Evolutionary conservation across 2,113 vertebrate genomes (phyloP).

Genomic region (Petaurus breviceps): DNA sequence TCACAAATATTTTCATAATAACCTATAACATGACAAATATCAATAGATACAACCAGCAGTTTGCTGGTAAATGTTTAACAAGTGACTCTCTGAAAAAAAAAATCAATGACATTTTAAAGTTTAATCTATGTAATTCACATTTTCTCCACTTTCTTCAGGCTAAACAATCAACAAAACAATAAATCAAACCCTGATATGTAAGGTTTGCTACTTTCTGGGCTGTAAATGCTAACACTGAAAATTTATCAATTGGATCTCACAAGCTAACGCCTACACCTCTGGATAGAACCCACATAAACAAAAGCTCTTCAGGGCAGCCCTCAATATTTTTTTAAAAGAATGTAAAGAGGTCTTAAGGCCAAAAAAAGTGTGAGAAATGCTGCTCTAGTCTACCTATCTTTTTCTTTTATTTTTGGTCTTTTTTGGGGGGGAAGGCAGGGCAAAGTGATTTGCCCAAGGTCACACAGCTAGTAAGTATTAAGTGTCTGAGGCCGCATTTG

Average conservation of each 20-base stretch:
- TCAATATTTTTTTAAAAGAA: neutral
- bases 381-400: neutral
- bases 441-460: too few relatives aligned
- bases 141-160: neutral
- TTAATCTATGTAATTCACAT: neutral
- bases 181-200: neutral
- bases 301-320: neutral
- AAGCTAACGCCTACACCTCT: neutral
- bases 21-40: neutral
- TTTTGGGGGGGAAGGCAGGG: too few relatives aligned
- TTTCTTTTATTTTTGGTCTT: too few relatives aligned
- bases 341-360: neutral
- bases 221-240: neutral
- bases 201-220: neutral
- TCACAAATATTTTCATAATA: neutral
- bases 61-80: neutral
- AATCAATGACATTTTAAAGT: neutral
- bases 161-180: neutral
- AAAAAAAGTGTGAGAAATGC: neutral
- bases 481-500: too few relatives aligned
- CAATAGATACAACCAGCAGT: neutral
- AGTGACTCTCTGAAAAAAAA: neutral
- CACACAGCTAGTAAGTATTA: too few relatives aligned
- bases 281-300: neutral
- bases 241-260: neutral